Conservation (phyloP, 2,113 vertebrate genomes). For the Phalacrocorax carbo region DNA sequence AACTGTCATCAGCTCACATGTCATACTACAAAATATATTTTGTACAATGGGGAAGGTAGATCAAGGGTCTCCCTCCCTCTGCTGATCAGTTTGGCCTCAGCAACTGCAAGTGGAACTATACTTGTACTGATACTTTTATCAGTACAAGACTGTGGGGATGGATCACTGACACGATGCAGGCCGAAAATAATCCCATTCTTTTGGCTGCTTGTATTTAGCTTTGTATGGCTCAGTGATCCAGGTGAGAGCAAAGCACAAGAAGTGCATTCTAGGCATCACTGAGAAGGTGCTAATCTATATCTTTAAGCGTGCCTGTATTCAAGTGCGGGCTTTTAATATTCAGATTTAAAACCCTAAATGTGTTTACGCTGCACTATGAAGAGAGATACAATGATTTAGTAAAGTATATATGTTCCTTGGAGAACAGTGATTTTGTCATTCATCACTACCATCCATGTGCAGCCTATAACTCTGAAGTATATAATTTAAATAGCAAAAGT, state of each 20-base stretch:
- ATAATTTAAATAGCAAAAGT: background rate
- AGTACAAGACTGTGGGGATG: background rate
- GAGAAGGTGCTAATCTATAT: background rate
- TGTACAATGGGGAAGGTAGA: background rate
- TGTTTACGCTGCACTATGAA: slow-evolving; percentile 29
- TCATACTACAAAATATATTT: background rate
- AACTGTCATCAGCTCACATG: background rate
- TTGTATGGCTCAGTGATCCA: background rate
- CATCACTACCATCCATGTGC: slow-evolving; percentile 60
- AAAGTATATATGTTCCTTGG: slow-evolving; percentile 46
- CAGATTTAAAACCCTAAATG: background rate
- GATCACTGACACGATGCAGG: background rate
- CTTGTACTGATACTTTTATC: background rate
- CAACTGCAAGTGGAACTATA: background rate
- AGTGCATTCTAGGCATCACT: background rate
- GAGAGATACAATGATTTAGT: slow-evolving; percentile 66
- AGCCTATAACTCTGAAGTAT: slow-evolving; percentile 20
- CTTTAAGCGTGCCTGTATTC: background rate
- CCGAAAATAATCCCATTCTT: background rate
- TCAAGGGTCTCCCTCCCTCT: background rate
- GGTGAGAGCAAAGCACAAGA: background rate
- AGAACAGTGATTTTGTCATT: background rate
- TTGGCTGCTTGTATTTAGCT: background rate
- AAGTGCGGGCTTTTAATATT: background rate
- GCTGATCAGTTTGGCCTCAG: background rate